A percentile compares a stretch with the other conserved stretches of the same genome.
Evolutionary conservation across 2,797 vertebrate species (phyloP).

Genomic region (Chloroceryle inda): DNA sequence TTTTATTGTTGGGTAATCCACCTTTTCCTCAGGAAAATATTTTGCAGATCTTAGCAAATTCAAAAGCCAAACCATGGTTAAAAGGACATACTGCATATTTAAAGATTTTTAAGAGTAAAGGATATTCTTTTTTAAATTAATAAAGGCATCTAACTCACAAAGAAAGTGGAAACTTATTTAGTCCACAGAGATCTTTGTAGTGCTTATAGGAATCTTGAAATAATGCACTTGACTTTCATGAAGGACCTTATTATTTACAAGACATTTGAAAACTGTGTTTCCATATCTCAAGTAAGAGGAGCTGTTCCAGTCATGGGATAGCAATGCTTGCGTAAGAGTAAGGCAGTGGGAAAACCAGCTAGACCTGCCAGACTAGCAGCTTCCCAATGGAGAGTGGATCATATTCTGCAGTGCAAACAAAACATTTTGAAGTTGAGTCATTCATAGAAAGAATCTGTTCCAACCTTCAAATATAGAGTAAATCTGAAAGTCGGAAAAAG

Average conservation of each 20-base stretch:
- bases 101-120: background rate
- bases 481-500: slow-evolving; percentile 10
- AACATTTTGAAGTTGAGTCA: slow-evolving; percentile 33
- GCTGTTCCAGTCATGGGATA: slow-evolving; percentile 1
- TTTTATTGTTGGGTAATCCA: background rate
- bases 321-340: slow-evolving; percentile 49
- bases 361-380: slow-evolving; percentile 10
- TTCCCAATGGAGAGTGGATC: slow-evolving; percentile 35
- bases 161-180: background rate
- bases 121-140: background rate
- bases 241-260: background rate
- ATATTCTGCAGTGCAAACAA: slow-evolving; percentile 50
- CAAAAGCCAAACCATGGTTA: background rate
- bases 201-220: background rate
- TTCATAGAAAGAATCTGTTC: background rate
- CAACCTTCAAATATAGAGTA: slow-evolving; percentile 21
- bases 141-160: background rate
- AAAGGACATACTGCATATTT: background rate
- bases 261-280: background rate
- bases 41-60: slow-evolving; percentile 11
- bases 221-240: background rate
- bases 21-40: slow-evolving; percentile 29
- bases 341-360: slow-evolving; percentile 31
- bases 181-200: background rate
- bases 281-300: background rate